Percentiles rank a stretch among this genome's conserved stretches.
phyloP scores from a whole-genome alignment of 2,888 invertebrate species.

The Spodoptera littoralis region DNA sequence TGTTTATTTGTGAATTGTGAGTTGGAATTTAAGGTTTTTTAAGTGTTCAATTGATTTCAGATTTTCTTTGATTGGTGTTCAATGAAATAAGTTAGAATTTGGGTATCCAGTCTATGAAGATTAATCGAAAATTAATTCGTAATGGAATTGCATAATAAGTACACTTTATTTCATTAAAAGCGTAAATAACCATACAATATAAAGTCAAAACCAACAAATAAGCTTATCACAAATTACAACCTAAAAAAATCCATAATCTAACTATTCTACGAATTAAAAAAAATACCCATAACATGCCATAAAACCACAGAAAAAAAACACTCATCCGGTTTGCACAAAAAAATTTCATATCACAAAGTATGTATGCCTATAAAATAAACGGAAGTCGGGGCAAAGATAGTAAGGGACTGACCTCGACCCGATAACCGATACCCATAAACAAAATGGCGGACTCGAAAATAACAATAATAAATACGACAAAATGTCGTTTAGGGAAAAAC shows the following conservation, averaged over 20 bases:
- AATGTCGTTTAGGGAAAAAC: too few relatives aligned
- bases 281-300: background rate
- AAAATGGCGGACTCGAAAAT: conserved; percentile 8
- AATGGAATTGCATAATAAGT: too few relatives aligned
- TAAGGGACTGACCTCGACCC: conserved; percentile 77
- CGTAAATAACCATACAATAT: too few relatives aligned
- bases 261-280: conserved; percentile 25
- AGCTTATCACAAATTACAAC: background rate
- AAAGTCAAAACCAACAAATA: too few relatives aligned
- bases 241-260: conserved; percentile 1
- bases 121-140: too few relatives aligned
- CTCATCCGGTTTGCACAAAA: conserved; percentile 35
- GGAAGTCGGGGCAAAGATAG: conserved; percentile 79
- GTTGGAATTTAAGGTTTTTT: conserved; percentile 1
- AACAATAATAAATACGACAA: background rate
- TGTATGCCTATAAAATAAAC: conserved; percentile 66
- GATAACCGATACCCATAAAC: conserved; percentile 38
- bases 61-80: too few relatives aligned
- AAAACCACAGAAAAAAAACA: conserved; percentile 33
- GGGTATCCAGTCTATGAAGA: too few relatives aligned
- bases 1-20: background rate
- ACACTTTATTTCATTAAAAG: too few relatives aligned
- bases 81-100: too few relatives aligned
- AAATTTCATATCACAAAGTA: conserved; percentile 49
- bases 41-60: background rate